A percentile compares a stretch with the other conserved stretches of the same genome.
These are phyloP conservation scores for Celastrina argiolus DNA, from an alignment of 2,888 invertebrate genomes.

Conservation along the genomic window DNA sequence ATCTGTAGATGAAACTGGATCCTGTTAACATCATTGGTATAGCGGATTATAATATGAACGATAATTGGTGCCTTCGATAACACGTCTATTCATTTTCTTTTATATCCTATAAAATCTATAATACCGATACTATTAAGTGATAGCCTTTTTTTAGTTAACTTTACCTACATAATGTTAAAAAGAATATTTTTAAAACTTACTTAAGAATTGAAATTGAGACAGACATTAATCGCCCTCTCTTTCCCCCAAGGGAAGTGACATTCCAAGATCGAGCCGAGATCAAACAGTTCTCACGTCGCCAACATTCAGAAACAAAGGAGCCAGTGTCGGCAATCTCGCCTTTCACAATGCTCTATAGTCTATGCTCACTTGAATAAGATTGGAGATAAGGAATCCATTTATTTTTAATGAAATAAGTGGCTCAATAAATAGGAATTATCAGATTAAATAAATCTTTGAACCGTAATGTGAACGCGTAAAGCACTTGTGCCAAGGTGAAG, in stretches of 20 bases:
- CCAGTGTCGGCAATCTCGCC: slow-evolving; percentile 65
- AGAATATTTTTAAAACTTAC: too few species aligned
- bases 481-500: slow-evolving; percentile 3
- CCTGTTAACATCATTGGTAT: too few species aligned
- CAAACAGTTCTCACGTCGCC: slow-evolving; percentile 44
- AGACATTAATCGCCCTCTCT: neutral
- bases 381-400: slow-evolving; percentile 28
- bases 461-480: neutral
- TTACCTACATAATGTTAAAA: too few species aligned
- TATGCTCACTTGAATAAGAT: slow-evolving; percentile 28
- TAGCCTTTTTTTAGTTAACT: too few species aligned
- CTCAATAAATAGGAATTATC: slow-evolving; percentile 41
- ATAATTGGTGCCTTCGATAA: too few species aligned
- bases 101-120: too few species aligned
- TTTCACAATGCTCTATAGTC: slow-evolving; percentile 31
- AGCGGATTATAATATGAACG: too few species aligned
- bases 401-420: slow-evolving; percentile 56
- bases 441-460: slow-evolving; percentile 26
- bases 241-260: neutral
- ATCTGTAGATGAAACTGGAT: too few species aligned
- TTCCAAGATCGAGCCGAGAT: slow-evolving; percentile 48
- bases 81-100: too few species aligned
- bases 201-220: too few species aligned
- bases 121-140: too few species aligned
- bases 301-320: slow-evolving; percentile 37